These are phyloP conservation scores for Lacanobia oleracea DNA, from an alignment of 2,888 invertebrate species.

Conservation along the genomic window DNA sequence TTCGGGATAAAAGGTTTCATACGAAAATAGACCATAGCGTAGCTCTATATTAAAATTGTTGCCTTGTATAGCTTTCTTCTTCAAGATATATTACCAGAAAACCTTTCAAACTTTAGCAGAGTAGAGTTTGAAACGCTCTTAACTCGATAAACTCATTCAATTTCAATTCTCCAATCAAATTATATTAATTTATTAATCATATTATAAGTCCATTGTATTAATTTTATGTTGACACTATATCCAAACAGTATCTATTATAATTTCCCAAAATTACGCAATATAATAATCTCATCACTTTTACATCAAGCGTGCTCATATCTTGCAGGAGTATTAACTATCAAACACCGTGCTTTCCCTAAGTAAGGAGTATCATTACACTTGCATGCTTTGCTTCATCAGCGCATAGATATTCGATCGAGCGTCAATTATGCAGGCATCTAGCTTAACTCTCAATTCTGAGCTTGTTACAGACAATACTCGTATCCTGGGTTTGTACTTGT, in stretches of 20 bases:
- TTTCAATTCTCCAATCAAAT: too few species aligned
- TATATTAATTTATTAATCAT: too few species aligned
- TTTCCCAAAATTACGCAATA: not conserved
- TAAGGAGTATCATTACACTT: constrained; percentile 20
- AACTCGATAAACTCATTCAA: too few species aligned
- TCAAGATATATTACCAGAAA: too few species aligned
- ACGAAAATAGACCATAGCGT: too few species aligned
- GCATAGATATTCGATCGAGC: constrained; percentile 37
- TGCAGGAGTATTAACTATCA: not conserved
- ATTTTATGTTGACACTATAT: not conserved
- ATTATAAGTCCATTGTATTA: too few species aligned
- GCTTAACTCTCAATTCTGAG: constrained; percentile 21
- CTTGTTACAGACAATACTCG: constrained; percentile 11
- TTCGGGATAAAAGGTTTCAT: too few species aligned
- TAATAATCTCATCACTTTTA: not conserved
- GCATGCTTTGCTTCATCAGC: constrained; percentile 14
- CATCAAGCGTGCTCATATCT: not conserved
- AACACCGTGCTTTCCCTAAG: not conserved
- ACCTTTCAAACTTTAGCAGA: too few species aligned
- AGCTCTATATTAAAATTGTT: too few species aligned
- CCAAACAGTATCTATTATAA: not conserved
- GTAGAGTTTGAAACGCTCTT: too few species aligned
- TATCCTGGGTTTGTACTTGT: not conserved
- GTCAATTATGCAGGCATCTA: constrained; percentile 46
- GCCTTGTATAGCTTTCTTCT: too few species aligned